Evolutionary conservation across 2,797 vertebrate species (phyloP), one percentile per base, ranked within the genome.

Genomic region (Carduelis carduelis): DNA sequence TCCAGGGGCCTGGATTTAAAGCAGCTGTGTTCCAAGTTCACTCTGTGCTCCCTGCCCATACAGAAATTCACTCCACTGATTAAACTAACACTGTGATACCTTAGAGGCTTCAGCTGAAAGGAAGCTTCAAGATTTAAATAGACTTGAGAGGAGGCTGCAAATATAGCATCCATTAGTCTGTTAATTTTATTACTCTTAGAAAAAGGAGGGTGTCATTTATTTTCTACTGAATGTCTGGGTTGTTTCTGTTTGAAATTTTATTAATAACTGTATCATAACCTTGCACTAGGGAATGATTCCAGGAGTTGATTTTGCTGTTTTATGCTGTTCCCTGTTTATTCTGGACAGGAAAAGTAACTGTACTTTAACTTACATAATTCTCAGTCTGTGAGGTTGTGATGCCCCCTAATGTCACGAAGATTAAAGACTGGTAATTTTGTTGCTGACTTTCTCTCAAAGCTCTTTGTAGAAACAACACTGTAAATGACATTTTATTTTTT

Each of bases 341-440:
- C 64, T 74, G 72, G 52, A 56, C 16, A 47, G 32, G 55, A 87
- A 84, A 89, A 63, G 2, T 37, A 76, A 53, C 53, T 43, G 22
- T 44, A 30, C 35, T 80, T 70, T 14, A 76, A 69, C 4, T 39
- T 53, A 13, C 1, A 37, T 53, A 3, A 70, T 55, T 85, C 43
- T 18, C 55, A 49, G 50, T 57, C 78, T 76, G 44, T 93, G 78
- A 88, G 87, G 46, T 37, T 14, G 9, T 86, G 53, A 35, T 94
- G 95, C 95, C 95, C 93, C 76, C 96, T 97, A 90, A 84, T 41
- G 97, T 66, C 57, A 19, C 0, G 1, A 93, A 91, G 50, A 71
- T 13, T 43, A 34, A 83, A 68, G 20, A 50, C 24, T n/a, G 14
- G 16, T 57, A 56, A 55, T 91, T 94, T 43, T 69, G 14, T 74